These are phyloP conservation scores for fruit fly (Drosophila melanogaster) DNA, from an alignment of 1,140 invertebrate genomes.

Conservation along the genomic window DNA sequence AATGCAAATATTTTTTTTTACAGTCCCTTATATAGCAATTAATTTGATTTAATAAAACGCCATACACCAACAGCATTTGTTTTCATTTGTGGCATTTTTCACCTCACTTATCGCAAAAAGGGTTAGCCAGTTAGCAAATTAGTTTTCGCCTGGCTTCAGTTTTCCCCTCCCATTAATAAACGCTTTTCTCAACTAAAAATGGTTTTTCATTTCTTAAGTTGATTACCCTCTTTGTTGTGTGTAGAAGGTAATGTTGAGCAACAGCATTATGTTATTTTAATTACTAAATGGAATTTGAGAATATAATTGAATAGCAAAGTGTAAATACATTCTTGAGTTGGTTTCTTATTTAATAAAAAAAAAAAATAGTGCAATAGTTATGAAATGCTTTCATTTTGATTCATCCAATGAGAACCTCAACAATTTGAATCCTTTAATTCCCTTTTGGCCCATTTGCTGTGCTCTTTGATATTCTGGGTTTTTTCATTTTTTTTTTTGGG, in stretches of 20 bases:
- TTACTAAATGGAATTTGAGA: neutral
- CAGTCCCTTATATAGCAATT: neutral
- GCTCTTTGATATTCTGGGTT: too few relatives aligned
- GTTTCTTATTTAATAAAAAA: too few relatives aligned
- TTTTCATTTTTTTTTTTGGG: neutral
- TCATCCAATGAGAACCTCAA: too few relatives aligned
- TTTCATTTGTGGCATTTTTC: neutral
- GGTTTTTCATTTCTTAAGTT: slow-evolving; percentile 15
- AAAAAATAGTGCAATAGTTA: too few relatives aligned
- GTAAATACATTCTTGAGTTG: neutral
- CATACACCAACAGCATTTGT: neutral
- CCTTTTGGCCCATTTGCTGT: neutral
- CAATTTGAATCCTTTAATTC: neutral
- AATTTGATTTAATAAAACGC: neutral
- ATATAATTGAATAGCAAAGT: neutral
- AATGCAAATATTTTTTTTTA: neutral
- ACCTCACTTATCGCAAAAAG: neutral
- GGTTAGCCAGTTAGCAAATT: neutral
- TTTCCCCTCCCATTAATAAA: slow-evolving; percentile 8
- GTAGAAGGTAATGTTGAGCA: too few relatives aligned
- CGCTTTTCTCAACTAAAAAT: neutral
- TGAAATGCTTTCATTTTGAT: too few relatives aligned
- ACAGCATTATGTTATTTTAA: neutral
- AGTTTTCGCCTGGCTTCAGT: neutral
- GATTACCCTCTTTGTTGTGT: neutral